A percentile compares a stretch with the other conserved stretches of the same genome.
Conservation (phyloP, 2,888 invertebrate species). For the Pollenia griseotomentosa region DNA sequence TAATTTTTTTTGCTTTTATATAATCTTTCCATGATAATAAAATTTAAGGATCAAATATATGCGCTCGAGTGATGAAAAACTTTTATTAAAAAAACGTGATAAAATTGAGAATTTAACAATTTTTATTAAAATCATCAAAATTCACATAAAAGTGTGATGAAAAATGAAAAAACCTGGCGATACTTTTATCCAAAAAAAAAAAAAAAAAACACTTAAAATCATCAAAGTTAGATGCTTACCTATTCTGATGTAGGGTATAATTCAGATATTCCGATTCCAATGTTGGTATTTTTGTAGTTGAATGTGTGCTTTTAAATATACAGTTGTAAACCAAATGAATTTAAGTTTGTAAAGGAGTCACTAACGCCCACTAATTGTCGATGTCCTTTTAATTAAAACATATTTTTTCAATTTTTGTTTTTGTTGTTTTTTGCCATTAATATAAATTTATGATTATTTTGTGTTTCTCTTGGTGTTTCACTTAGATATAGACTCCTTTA, state of each 20-base stretch:
- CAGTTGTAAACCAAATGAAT: conserved; percentile 17
- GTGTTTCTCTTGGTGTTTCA: neutral
- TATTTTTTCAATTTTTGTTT: conserved; percentile 20
- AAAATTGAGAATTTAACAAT: too few relatives aligned
- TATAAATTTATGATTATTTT: conserved; percentile 32
- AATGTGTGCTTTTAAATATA: conserved; percentile 16
- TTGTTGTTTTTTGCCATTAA: conserved; percentile 8
- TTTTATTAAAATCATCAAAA: too few relatives aligned
- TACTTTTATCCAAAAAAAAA: too few relatives aligned
- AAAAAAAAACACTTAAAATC: too few relatives aligned
- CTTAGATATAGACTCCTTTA: conserved; percentile 29
- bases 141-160: neutral
- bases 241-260: neutral
- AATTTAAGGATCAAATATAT: too few relatives aligned
- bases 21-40: too few relatives aligned
- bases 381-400: conserved; percentile 57
- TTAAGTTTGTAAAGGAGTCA: conserved; percentile 31
- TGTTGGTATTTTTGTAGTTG: neutral
- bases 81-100: too few relatives aligned
- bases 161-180: neutral
- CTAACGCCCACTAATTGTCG: conserved; percentile 57
- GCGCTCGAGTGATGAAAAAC: too few relatives aligned
- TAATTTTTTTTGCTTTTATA: too few relatives aligned
- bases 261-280: neutral
- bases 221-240: too few relatives aligned